Evolutionary conservation across 2,797 vertebrate genomes (phyloP).

Genomic region (Atherinosoma microstoma): DNA sequence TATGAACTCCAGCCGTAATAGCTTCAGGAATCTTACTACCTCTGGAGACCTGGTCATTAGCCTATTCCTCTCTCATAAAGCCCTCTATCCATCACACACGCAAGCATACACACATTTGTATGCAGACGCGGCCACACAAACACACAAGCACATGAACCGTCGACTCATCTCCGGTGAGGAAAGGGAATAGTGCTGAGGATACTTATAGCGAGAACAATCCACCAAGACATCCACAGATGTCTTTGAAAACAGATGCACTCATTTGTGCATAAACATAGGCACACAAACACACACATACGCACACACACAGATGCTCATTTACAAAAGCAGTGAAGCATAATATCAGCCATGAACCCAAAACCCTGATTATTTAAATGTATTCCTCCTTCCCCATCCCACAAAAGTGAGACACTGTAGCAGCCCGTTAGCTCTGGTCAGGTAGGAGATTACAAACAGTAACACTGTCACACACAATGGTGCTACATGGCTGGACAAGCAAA

Average conservation of each 20-base stretch:
- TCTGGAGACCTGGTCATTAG: slow-evolving; percentile 71
- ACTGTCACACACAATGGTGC: slow-evolving; percentile 52
- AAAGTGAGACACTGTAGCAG: slow-evolving; percentile 56
- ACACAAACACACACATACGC: slow-evolving; percentile 18
- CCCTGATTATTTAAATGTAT: slow-evolving; percentile 83
- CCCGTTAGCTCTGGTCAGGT: slow-evolving; percentile 73
- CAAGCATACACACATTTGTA: slow-evolving; percentile 70
- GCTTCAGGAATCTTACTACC: slow-evolving; percentile 65
- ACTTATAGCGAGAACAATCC: slow-evolving; percentile 55
- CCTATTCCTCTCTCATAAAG: slow-evolving; percentile 75
- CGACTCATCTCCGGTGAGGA: slow-evolving; percentile 41
- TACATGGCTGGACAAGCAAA: slow-evolving; percentile 39
- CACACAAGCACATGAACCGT: slow-evolving; percentile 35
- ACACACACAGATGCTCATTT: slow-evolving; percentile 74
- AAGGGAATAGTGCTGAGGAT: slow-evolving; percentile 38
- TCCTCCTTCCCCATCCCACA: slow-evolving; percentile 72
- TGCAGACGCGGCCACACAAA: slow-evolving; percentile 55
- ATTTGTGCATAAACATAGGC: slow-evolving; percentile 35
- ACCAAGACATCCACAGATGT: slow-evolving; percentile 74
- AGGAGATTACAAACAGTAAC: slow-evolving; percentile 69
- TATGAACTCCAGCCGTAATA: slow-evolving; percentile 77
- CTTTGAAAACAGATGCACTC: slow-evolving; percentile 56
- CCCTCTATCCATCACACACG: slow-evolving; percentile 80
- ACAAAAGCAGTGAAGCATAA: slow-evolving; percentile 71
- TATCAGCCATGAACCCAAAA: slow-evolving; percentile 73